Base-by-base conservation (phyloP, 92 coral and sea anemone genomes). In the Epizoanthus stellaris region DNA sequence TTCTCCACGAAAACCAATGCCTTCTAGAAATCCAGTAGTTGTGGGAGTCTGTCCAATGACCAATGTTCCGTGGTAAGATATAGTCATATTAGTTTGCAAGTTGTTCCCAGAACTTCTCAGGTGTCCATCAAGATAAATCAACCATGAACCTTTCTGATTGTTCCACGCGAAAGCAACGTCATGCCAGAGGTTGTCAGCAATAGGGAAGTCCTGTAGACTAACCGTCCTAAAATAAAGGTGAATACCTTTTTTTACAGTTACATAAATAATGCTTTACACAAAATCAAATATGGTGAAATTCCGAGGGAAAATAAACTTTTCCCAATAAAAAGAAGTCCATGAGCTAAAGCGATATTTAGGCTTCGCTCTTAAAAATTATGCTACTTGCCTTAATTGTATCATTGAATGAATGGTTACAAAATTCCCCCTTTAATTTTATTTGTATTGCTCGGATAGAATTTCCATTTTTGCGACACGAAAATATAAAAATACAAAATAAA, bases 131-230 rank as follows among this genome's bases (percentile, higher is more conserved):
- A 76, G 38, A 8, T 59, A 59, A 4, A 76, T 15, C 5, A 1
- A 6, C 82, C 82, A 76, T 6, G 15, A 12, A 15, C 69, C 69
- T 7, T 38, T 6, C 1, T 0, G 0, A 9, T 38, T 38, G 0
- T n/a, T 8, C 82, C 82, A 76, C 53, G 30, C 0, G 43, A 76
- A 60, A 7, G 12, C 15, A 59, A 76, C 69, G 20, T 76, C 69
- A 36, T 76, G 82, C 82, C 82, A 76, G 11, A 60, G 20, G 20
- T 45, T 8, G 54, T 76, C 67, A 36, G 52, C 82, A 58, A 76
- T 58, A 34, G 47, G 15, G 53, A 15, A 38, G 17, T 67, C 43
- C 13, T 5, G 9, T 13, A 52, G 56, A 52, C 14, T 9, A 52
- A 52, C 56, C 12, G 56, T 52, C 56, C 56, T 52, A 52, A 52